A percentile compares a stretch with the other conserved stretches of the same genome.
Evolutionary conservation across 1,140 invertebrate species (phyloP).

Genomic region (Pentalonia nigronervosa): DNA sequence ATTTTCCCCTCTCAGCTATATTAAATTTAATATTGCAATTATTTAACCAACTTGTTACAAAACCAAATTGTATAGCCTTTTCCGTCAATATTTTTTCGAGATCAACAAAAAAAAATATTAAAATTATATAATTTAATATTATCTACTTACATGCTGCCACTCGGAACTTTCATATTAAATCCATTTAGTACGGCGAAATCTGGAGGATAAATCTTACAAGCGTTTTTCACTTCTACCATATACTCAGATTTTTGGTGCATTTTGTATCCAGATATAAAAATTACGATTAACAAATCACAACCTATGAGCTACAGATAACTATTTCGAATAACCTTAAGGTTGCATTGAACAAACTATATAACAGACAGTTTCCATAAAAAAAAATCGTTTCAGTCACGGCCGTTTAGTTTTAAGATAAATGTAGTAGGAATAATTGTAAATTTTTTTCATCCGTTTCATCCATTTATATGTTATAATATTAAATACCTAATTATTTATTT

Average conservation of each 20-base stretch:
- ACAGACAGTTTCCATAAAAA: constrained; percentile 16
- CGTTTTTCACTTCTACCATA: constrained; percentile 19
- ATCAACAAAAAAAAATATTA: not conserved
- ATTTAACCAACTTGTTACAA: not conserved
- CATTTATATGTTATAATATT: not conserved
- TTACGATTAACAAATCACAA: not conserved
- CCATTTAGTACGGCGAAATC: not conserved
- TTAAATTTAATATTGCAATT: not conserved
- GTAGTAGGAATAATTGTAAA: not conserved
- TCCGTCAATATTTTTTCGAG: no score
- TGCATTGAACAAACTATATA: not conserved
- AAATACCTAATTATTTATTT: not conserved
- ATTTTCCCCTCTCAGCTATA: not conserved
- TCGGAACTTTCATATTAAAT: constrained; percentile 8
- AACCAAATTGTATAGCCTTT: not conserved
- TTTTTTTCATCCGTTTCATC: not conserved
- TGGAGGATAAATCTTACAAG: not conserved
- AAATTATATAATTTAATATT: not conserved
- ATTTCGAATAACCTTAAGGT: not conserved
- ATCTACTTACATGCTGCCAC: constrained; percentile 16
- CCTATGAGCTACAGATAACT: not conserved
- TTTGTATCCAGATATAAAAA: not conserved
- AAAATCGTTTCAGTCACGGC: not conserved
- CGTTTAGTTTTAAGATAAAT: not conserved
- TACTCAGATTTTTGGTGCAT: not conserved